Evolutionary conservation across 2,888 invertebrate genomes (phyloP), one percentile per base, ranked within the genome.

Genomic region (Agriotes lineatus): DNA sequence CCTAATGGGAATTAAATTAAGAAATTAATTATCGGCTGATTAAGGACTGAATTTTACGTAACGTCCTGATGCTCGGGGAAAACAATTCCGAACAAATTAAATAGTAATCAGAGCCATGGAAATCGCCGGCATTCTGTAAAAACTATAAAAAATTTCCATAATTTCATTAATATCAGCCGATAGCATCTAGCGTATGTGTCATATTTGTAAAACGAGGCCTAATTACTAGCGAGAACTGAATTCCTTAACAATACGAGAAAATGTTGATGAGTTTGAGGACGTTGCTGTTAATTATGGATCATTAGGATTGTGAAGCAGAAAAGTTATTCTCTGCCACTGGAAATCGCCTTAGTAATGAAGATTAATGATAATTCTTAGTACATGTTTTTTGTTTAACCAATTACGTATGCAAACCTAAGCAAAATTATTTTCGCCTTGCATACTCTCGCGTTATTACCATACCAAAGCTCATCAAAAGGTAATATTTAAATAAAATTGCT

Each of bases 251-350:
- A 60, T 60, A 66, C 70, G 74, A 74, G 75, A 71, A 74, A 75
- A 73, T 74, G 72, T 73, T 75, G 70, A 75, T 74, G 68, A 72
- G 73, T 72, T 76, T 74, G 71, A 75, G 73, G 74, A 72, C 72
- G 74, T 75, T 72, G 73, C 58, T 67, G 66, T 71, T 78, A 78
- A 79, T 78, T 79, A 76, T 62, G 67, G 71, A 74, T 78, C 74
- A 77, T 78, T 72, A 75, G 72, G 73, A 72, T 72, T 72, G 74
- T 60, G 44, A 48, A 60, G 44, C 45, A 60, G 59, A 45, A 42
- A 60, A 42, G 25, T 58, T 58, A 58, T 45, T 44, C 59, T 19
- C 44, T 44, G 59, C 45, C 59, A 48, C 59, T 45, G 59, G 22
- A 58, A 58, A 58, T 58, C 58, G 30, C 44, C 30, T 30, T 30